phyloP scores from a whole-genome alignment of 2,113 vertebrate genomes.

The Abramis brama region DNA sequence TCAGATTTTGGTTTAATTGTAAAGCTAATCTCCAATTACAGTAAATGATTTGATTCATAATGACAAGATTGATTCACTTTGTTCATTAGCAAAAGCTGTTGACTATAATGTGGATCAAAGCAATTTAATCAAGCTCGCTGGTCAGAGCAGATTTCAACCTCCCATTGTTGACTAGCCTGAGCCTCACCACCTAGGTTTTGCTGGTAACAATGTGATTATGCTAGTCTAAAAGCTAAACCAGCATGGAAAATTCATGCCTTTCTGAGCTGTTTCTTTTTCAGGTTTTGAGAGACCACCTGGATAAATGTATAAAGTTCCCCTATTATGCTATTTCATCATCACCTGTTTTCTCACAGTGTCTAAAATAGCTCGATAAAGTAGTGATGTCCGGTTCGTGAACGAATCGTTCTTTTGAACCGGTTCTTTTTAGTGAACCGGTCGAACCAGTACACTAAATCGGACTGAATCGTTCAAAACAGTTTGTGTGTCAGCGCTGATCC shows the following conservation, averaged over 20 bases:
- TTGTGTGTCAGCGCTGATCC: too few species aligned
- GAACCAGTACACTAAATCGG: too few species aligned
- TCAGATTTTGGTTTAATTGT: neutral
- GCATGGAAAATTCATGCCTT: neutral
- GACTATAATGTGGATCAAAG: slow-evolving; percentile 40
- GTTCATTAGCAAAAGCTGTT: slow-evolving; percentile 38
- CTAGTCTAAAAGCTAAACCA: neutral
- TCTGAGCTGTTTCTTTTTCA: too few species aligned
- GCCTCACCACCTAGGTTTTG: neutral
- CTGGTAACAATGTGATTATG: neutral
- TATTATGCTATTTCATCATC: too few species aligned
- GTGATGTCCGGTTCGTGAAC: too few species aligned
- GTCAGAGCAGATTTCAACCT: slow-evolving; percentile 20
- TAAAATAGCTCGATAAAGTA: too few species aligned
- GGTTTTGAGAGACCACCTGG: neutral
- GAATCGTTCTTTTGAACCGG: too few species aligned
- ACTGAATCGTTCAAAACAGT: too few species aligned
- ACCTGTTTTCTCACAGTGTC: too few species aligned
- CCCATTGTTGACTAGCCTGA: neutral
- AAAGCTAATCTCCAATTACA: neutral
- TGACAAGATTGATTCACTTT: slow-evolving; percentile 42
- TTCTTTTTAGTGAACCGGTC: too few species aligned
- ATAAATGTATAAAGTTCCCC: neutral
- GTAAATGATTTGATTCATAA: slow-evolving; percentile 29
- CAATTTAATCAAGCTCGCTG: slow-evolving; percentile 42